These are phyloP conservation scores for Apodemia duryi DNA, from an alignment of 2,888 invertebrate genomes.

Conservation along the genomic window DNA sequence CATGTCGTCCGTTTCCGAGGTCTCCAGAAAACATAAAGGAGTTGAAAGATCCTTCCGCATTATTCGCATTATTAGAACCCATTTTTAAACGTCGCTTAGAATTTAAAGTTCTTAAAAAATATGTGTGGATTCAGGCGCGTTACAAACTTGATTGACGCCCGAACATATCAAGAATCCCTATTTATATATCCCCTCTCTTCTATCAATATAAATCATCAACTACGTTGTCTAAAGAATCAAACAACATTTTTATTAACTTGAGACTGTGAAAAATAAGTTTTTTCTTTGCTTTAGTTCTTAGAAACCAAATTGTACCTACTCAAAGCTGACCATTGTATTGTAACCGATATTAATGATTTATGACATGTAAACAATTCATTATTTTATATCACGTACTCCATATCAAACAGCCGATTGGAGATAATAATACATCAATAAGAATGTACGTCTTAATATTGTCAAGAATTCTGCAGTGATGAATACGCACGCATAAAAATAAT, in stretches of 20 bases:
- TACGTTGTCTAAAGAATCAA: neutral
- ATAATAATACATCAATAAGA: constrained; percentile 4
- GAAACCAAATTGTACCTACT: constrained; percentile 11
- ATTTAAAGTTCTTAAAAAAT: neutral
- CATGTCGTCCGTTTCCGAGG: neutral
- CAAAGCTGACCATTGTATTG: constrained; percentile 7
- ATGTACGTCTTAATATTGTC: constrained; percentile 4
- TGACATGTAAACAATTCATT: constrained; percentile 13
- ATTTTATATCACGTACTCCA: neutral
- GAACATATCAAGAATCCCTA: neutral
- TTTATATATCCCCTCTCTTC: neutral
- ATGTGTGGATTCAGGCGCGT: neutral
- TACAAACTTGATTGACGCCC: neutral
- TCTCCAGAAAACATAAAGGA: neutral
- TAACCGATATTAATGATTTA: constrained; percentile 10
- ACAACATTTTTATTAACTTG: neutral
- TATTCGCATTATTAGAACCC: neutral
- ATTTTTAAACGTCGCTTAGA: neutral
- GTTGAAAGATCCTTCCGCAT: neutral
- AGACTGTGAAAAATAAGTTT: neutral
- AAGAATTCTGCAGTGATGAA: constrained; percentile 9
- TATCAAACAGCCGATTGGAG: neutral
- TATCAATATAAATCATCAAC: neutral
- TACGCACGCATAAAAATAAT: neutral
- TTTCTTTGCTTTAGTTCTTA: constrained; percentile 4